Evolutionary conservation across 2,888 invertebrate species (phyloP), one percentile per base, ranked within the genome.

Genomic region (Lasius platythorax): DNA sequence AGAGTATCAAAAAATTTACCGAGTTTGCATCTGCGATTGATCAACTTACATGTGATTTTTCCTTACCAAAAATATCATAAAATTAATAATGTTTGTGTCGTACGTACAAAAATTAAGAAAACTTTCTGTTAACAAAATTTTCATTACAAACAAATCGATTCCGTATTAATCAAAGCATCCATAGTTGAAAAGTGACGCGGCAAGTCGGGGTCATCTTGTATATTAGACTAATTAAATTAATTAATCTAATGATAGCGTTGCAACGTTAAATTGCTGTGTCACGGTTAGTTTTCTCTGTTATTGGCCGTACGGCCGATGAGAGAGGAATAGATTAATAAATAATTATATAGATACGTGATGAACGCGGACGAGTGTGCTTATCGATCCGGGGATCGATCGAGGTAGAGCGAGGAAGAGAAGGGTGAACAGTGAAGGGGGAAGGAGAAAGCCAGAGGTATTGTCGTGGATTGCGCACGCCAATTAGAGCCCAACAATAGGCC

Each of bases 401-500:
- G 56, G 50, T 37, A 33, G 58, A n/a, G 11, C 9, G 75, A 50
- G 63, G 23, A 53, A 18, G 81, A 64, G 37, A 37, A 37, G 61
- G 43, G 23, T 11, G n/a, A 28, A 30, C 15, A 58, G 23, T 23
- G 63, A 37, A 23, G 50, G 40, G 43, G 30, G 53, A 37, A 63
- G 61, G 56, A 73, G 64, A 79, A 75, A 50, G 75, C 74, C 67
- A n/a, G 23, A 23, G 75, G 83, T 79, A 87, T 87, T 76, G 83
- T 83, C 82, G 82, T 81, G 79, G 78, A 72, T 67, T 83, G 85
- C 86, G 83, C 81, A 82, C 87, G 83, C 83, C 87, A 85, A 83
- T 87, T 87, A 83, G 85, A 83, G 85, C 28, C 74, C 74, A 78
- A 87, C 87, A 87, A 87, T 87, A 67, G 85, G 74, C 64, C 83